These are phyloP conservation scores for Centropus bengalensis DNA, from an alignment of 2,113 vertebrate genomes.

Conservation along the genomic window DNA sequence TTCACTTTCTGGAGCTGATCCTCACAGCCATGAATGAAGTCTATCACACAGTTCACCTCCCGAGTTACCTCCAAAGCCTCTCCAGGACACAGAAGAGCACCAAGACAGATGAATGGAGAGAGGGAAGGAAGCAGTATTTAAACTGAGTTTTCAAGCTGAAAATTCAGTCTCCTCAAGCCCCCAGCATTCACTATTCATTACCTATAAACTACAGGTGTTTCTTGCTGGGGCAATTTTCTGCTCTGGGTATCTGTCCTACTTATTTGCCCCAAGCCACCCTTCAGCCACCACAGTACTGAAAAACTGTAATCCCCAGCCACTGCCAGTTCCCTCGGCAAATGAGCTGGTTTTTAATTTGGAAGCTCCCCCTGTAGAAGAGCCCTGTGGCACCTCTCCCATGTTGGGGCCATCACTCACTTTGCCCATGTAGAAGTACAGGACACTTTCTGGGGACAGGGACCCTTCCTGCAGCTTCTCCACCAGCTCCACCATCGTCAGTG, in stretches of 20 bases:
- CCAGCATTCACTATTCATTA: background rate
- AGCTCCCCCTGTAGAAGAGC: background rate
- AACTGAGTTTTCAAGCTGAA: background rate
- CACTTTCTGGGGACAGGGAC: conserved; percentile 73
- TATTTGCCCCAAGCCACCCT: background rate
- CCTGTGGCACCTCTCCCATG: background rate
- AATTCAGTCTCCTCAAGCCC: background rate
- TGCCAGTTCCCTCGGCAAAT: background rate
- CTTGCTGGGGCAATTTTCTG: background rate
- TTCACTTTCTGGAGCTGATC: conserved; percentile 76
- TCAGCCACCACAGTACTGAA: background rate
- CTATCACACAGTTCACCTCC: conserved; percentile 84
- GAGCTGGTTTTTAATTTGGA: background rate
- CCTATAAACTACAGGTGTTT: background rate
- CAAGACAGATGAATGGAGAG: background rate
- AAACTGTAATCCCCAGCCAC: background rate
- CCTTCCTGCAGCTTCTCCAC: conserved; percentile 70
- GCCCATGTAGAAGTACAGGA: conserved; percentile 81
- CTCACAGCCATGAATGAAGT: conserved; percentile 82
- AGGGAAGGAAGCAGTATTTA: background rate
- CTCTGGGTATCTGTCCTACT: background rate
- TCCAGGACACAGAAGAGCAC: background rate
- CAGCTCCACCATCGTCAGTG: conserved; percentile 74
- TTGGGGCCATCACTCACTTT: conserved; percentile 67
- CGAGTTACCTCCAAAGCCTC: conserved; percentile 84